These are phyloP conservation scores for Melanostoma scalare DNA, from an alignment of 2,888 invertebrate species.

Conservation along the genomic window DNA sequence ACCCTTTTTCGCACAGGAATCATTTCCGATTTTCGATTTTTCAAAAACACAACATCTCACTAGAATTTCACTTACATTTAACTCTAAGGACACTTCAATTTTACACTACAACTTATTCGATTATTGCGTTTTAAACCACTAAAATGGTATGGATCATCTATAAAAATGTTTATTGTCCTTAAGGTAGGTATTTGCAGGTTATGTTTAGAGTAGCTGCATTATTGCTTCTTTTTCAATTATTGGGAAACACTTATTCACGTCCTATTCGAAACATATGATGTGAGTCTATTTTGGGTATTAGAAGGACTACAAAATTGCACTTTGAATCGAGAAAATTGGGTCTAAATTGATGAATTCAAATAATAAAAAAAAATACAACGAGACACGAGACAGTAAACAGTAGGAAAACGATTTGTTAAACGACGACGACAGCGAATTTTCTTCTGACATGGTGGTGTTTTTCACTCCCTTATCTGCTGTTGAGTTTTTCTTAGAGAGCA, in stretches of 20 bases:
- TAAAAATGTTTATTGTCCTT: constrained; percentile 36
- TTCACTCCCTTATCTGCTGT: background rate
- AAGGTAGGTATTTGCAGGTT: constrained; percentile 12
- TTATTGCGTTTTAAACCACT: constrained; percentile 3
- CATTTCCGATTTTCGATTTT: constrained; percentile 62
- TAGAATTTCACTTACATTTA: background rate
- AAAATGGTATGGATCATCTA: constrained; percentile 25
- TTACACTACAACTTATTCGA: background rate
- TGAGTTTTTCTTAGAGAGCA: constrained; percentile 17
- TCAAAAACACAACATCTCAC: constrained; percentile 19
- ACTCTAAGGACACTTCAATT: constrained; percentile 24
- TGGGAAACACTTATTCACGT: constrained; percentile 24
- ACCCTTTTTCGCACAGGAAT: constrained; percentile 33
- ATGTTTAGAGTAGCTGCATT: background rate
- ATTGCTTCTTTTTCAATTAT: background rate
- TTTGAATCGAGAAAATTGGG: constrained; percentile 17
- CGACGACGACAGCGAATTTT: constrained; percentile 34
- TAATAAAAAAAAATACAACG: constrained; percentile 35
- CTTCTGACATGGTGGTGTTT: constrained; percentile 32
- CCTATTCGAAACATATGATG: background rate
- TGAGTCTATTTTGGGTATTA: background rate
- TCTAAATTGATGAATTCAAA: constrained; percentile 14
- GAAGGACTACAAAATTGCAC: constrained; percentile 47
- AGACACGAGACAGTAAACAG: constrained; percentile 40
- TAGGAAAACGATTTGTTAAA: constrained; percentile 39